A percentile compares a stretch with the other conserved stretches of the same genome.
Evolutionary conservation across 2,113 vertebrate species (phyloP).

Genomic region (Plestiodon gilberti): DNA sequence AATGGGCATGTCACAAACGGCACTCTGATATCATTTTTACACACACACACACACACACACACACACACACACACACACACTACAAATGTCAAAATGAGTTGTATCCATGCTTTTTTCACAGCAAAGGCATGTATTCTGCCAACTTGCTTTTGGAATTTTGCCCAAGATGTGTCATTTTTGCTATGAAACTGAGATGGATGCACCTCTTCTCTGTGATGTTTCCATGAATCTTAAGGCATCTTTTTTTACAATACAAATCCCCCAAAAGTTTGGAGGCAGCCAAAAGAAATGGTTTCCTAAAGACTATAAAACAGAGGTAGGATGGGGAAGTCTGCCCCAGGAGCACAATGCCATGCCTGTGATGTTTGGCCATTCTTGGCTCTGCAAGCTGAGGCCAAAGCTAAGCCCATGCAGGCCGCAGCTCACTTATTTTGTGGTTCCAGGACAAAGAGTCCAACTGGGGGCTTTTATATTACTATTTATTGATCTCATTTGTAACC

Average conservation of each 20-base stretch:
- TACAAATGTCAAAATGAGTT: background rate
- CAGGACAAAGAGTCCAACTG: background rate
- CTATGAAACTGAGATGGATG: background rate
- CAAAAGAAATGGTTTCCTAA: background rate
- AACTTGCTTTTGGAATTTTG: background rate
- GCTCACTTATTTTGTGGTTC: background rate
- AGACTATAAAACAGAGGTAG: background rate
- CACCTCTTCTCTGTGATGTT: background rate
- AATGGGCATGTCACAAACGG: background rate
- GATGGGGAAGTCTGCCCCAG: background rate
- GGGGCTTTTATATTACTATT: background rate
- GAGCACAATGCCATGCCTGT: background rate
- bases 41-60: too few relatives aligned
- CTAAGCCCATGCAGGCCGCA: background rate
- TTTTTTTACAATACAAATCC: background rate
- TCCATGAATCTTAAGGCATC: background rate
- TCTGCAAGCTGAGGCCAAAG: background rate
- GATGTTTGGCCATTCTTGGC: background rate
- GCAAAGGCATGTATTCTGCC: background rate
- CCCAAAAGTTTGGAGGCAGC: background rate
- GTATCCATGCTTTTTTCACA: background rate
- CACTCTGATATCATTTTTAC: too few relatives aligned
- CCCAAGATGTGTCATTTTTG: background rate
- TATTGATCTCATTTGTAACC: background rate
- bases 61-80: too few relatives aligned